Evolutionary conservation across 2,113 vertebrate species (phyloP).

Genomic region (Hippocampus barbouri): DNA sequence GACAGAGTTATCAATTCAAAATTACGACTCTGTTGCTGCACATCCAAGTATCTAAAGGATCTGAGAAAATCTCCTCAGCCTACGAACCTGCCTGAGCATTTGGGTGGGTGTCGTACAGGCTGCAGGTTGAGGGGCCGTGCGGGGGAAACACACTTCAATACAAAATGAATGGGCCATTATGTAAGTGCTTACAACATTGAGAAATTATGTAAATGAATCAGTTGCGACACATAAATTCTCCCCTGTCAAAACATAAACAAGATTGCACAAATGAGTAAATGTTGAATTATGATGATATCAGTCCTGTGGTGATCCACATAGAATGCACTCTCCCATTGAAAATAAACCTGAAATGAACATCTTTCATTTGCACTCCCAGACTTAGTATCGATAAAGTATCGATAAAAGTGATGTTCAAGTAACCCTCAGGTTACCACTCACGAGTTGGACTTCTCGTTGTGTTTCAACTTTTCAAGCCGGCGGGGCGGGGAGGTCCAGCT

Average conservation of each 20-base stretch:
- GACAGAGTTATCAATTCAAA: constrained; percentile 6
- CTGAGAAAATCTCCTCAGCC: constrained; percentile 6
- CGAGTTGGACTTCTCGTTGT: constrained; percentile 24
- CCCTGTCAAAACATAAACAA: constrained; percentile 73
- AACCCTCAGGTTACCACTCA: constrained; percentile 30
- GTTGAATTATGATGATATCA: constrained; percentile 44
- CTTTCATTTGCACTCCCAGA: constrained; percentile 27
- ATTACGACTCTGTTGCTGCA: neutral
- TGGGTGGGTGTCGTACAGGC: constrained; percentile 43
- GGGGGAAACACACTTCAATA: constrained; percentile 62
- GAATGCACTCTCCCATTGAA: constrained; percentile 32
- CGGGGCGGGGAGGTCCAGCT: constrained; percentile 63
- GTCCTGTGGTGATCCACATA: constrained; percentile 39
- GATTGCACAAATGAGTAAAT: constrained; percentile 55
- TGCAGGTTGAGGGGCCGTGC: constrained; percentile 60
- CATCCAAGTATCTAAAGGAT: neutral
- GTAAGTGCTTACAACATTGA: constrained; percentile 70
- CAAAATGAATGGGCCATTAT: constrained; percentile 69
- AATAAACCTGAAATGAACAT: constrained; percentile 33
- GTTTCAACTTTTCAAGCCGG: constrained; percentile 34
- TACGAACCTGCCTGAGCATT: constrained; percentile 14
- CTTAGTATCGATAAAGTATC: neutral
- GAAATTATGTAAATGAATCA: constrained; percentile 72
- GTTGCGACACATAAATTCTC: constrained; percentile 72
- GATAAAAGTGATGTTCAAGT: constrained; percentile 36